These are phyloP conservation scores for Tinea trinotella DNA, from an alignment of 2,888 invertebrate species.

Conservation along the genomic window DNA sequence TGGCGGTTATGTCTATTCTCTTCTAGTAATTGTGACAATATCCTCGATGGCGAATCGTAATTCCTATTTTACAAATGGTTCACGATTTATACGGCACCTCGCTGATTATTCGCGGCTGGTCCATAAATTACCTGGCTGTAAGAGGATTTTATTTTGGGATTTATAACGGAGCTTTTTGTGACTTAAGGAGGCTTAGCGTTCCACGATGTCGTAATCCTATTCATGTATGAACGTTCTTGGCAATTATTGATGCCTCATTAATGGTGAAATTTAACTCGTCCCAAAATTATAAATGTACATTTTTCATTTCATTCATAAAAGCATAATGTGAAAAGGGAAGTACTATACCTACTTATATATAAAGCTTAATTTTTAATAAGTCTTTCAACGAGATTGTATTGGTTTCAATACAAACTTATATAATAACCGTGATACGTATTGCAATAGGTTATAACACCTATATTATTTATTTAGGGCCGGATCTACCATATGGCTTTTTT, in stretches of 20 bases:
- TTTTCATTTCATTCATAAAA: no score
- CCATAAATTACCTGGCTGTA: conserved; percentile 64
- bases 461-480: no score
- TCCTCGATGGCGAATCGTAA: conserved; percentile 40
- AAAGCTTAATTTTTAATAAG: no score
- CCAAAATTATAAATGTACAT: no score
- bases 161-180: conserved; percentile 38
- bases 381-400: no score
- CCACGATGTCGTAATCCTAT: conserved; percentile 6
- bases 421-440: no score
- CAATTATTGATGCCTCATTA: conserved; percentile 15
- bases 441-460: no score
- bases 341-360: no score
- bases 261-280: neutral
- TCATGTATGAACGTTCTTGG: neutral
- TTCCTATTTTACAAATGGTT: conserved; percentile 70
- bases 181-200: conserved; percentile 13
- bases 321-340: no score
- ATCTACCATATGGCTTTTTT: no score
- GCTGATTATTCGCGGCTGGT: conserved; percentile 62
- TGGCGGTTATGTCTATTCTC: conserved; percentile 10
- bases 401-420: no score
- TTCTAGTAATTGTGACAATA: conserved; percentile 43
- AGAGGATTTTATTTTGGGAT: conserved; percentile 64
- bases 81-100: conserved; percentile 68